phyloP scores from a whole-genome alignment of 2,113 vertebrate genomes.

The Machaerirhynchus nigripectus region DNA sequence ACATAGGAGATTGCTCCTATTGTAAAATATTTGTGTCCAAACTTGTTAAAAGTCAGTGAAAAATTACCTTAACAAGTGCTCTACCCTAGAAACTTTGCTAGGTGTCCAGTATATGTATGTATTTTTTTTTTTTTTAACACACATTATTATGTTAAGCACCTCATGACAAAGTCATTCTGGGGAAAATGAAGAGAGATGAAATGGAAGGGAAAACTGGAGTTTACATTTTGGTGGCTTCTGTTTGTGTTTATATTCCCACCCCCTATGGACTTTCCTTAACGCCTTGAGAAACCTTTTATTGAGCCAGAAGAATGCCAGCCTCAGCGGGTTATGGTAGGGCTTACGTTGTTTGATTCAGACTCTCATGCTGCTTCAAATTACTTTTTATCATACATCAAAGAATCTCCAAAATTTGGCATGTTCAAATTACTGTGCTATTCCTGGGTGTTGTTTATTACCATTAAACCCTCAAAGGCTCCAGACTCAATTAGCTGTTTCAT shows the following conservation, averaged over 20 bases:
- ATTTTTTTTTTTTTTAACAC: neutral
- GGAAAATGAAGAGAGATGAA: neutral
- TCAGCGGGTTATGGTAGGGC: neutral
- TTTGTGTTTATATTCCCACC: neutral
- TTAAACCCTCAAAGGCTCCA: neutral
- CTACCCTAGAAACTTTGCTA: neutral
- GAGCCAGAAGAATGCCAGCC: neutral
- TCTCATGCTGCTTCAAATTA: slow-evolving; percentile 43
- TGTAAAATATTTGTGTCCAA: neutral
- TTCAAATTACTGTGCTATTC: slow-evolving; percentile 1
- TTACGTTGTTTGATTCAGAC: slow-evolving; percentile 14
- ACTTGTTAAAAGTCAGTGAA: neutral
- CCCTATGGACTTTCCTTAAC: neutral
- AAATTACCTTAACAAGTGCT: neutral
- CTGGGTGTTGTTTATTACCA: slow-evolving; percentile 3
- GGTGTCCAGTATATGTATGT: no score
- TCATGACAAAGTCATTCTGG: neutral
- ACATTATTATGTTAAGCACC: neutral
- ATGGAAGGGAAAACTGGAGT: neutral
- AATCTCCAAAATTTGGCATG: neutral
- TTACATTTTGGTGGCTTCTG: neutral
- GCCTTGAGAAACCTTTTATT: slow-evolving; percentile 26
- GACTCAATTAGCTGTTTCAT: slow-evolving; percentile 21
- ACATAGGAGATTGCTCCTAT: neutral
- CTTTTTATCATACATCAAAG: slow-evolving; percentile 46